phyloP scores from a whole-genome alignment of 2,113 vertebrate species.

The crab-eating macaque (Macaca fascicularis) region T2T-MFA8v1.1 NC_088380.1:120099501-120100000 shows the following conservation, averaged over 20 bases:
- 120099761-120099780: background rate
- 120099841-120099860: background rate
- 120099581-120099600: background rate
- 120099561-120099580: background rate
- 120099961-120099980: background rate
- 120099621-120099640: background rate
- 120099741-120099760: slow-evolving; percentile 11
- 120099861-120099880: background rate
- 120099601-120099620: background rate
- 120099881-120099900: background rate
- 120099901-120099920: background rate
- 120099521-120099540: background rate
- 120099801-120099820: background rate
- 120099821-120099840: background rate
- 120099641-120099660: background rate
- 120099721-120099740: background rate
- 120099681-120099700: background rate
- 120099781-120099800: background rate
- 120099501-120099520: background rate
- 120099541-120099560: background rate
- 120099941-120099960: background rate
- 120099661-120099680: background rate
- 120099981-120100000: background rate
- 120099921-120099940: background rate
- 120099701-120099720: slow-evolving; percentile 17